Base-by-base conservation (phyloP, 1,140 invertebrate species). In the Phymastichus coffea region DNA sequence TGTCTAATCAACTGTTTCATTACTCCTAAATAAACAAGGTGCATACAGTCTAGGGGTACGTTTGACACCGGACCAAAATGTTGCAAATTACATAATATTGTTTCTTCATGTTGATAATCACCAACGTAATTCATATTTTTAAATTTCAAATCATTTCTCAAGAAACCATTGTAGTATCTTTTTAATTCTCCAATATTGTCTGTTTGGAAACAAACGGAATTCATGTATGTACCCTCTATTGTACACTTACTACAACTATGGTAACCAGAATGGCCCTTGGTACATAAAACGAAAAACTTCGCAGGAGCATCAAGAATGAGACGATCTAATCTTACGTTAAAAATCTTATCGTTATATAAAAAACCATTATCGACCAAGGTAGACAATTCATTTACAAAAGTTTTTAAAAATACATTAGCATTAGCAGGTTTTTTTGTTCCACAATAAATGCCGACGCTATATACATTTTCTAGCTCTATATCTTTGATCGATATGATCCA, bases 261-360 rank as follows among this genome's bases (percentile, higher is more conserved):
- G 53, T 74, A 78, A 12, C 71, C 77, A 57, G 51, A 63, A 51
- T 76, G 72, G 20, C 67, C 64, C 69, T 74, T 79, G 1, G 65
- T 67, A 14, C 49, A 38, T 49, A 71, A 70, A 4, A 80, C 60
- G 64, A 70, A 78, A 26, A 74, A 61, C 57, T 70, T 69, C 7
- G 77, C 79, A 7, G 76, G 76, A 1, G 72, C 65, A 69, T 79
- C 77, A 65, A 70, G 78, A 41, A 78, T 63, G 47, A 79, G 47
- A 43, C 62, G 64, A 15, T 64, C 44, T 22, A 75, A 43, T 17
- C 43, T 47, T 25, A 73, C 30, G 40, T 44, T 33, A 47, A 57
- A 53, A 14, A 14, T 23, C 1, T 14, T 56, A 10, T 44, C 33
- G 46, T 54, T 23, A 60, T 54, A 53, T 7, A 14, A 9, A 20